Evolutionary conservation across 2,113 vertebrate species (phyloP).

Genomic region (Labeo rohita): DNA sequence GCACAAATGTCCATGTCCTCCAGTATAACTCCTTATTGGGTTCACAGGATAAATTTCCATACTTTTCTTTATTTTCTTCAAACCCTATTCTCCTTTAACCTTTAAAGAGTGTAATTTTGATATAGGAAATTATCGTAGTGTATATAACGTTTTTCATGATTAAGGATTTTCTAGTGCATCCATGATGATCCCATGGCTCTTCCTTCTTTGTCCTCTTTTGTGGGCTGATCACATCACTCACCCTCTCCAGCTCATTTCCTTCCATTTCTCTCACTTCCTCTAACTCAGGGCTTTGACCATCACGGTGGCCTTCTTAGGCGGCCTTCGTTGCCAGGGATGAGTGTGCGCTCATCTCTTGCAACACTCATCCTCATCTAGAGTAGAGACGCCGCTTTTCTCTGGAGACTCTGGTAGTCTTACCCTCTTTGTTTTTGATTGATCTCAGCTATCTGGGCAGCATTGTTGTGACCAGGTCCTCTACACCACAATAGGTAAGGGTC

Average conservation of each 20-base stretch:
- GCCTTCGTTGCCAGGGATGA: constrained; percentile 60
- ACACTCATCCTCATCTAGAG: constrained; percentile 54
- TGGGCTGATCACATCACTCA: constrained; percentile 55
- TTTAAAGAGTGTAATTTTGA: constrained; percentile 2
- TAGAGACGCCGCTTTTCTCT: constrained; percentile 69
- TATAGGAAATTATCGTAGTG: constrained; percentile 14
- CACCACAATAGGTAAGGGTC: constrained; percentile 99
- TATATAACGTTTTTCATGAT: constrained; percentile 37
- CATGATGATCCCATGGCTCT: constrained; percentile 51
- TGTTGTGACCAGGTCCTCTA: constrained; percentile 99
- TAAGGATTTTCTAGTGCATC: constrained; percentile 44
- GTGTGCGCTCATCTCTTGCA: constrained; percentile 59
- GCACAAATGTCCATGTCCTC: constrained; percentile 36
- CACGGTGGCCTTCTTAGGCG: constrained; percentile 53
- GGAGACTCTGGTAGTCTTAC: constrained; percentile 83
- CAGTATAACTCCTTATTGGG: constrained; percentile 33
- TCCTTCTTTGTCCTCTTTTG: constrained; percentile 52
- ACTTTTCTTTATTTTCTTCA: constrained; percentile 15
- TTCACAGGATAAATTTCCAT: constrained; percentile 35
- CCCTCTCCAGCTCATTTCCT: constrained; percentile 48
- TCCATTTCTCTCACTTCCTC: constrained; percentile 51
- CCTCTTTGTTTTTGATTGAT: constrained; percentile 99
- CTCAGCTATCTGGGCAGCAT: constrained; percentile 99
- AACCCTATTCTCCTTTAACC: background rate
- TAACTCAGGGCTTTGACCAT: constrained; percentile 57